Base-by-base conservation (phyloP, 2,113 vertebrate genomes). In the Tonatia bakeri region DNA sequence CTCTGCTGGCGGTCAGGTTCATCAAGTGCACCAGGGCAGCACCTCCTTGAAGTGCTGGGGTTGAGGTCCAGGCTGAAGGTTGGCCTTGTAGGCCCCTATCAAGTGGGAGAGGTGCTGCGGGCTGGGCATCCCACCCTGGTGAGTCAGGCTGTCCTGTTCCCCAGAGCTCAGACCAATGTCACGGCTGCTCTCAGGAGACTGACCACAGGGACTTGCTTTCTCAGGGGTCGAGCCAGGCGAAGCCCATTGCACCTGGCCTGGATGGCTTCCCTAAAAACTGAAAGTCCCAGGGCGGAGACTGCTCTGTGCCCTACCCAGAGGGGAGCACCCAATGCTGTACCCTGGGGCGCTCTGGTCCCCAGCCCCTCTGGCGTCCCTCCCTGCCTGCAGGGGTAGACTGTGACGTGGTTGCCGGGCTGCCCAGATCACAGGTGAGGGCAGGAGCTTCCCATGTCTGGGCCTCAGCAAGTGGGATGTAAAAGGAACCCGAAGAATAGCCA, bases 291-390 rank as follows among this genome's bases (percentile, higher is more conserved):
- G 52, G 20, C 47, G 0, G 5, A 84, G 38, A 65, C 28, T 2
- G 7, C 40, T 50, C 20, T 61, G 33, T n/a, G 15, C 17, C n/a
- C 17, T 19, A 0, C 17, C 14, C 0, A 28, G 50, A 81, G n/a
- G 9, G 54, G 16, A 73, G 7, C 1, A 0, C 45, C 38, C 85
- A 14, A 5, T 20, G 47, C 3, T 0, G 33, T 50, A 69, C 13
- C 36, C 76, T 83, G 82, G 33, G 33, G 0, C 17, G 8, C 65
- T 72, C 80, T 0, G 0, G 43, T 1, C 5, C n/a, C 14, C 20
- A 94, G 83, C 54, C 31, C 33, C 64, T 72, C 22, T 31, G 45
- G 65, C 22, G 77, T 64, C 19, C 40, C 40, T 85, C 40, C 28
- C 65, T 4, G 24, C 89, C 33, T 38, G 73, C 12, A 61, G 45